Percentiles rank a stretch among this genome's conserved stretches.
Conservation (phyloP, 2,113 vertebrate species). For the Lepus americanus region DNA sequence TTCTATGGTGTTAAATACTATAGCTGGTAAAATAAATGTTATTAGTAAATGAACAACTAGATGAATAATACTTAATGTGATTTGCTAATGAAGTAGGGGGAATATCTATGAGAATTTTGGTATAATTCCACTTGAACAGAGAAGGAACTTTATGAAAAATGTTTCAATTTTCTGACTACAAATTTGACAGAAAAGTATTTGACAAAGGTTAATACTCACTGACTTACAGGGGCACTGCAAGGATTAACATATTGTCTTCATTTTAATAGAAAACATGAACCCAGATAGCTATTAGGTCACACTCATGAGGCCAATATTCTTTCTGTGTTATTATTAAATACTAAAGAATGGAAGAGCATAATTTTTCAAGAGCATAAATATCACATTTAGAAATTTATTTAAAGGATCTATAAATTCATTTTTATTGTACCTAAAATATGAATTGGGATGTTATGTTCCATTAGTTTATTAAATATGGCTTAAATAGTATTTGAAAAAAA, state of each 20-base stretch:
- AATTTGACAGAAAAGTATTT: slow-evolving; percentile 51
- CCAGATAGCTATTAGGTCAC: background rate
- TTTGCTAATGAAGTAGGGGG: background rate
- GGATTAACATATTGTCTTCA: slow-evolving; percentile 8
- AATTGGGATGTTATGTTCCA: slow-evolving; percentile 23
- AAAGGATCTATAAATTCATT: slow-evolving; percentile 20
- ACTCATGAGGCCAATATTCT: background rate
- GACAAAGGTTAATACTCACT: background rate
- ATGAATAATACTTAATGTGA: background rate
- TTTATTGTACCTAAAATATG: slow-evolving; percentile 7
- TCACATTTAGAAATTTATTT: slow-evolving; percentile 42
- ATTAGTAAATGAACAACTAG: slow-evolving; percentile 35
- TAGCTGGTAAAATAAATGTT: slow-evolving; percentile 28
- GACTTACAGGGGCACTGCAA: background rate
- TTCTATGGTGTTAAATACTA: background rate
- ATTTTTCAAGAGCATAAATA: background rate
- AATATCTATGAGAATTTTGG: background rate
- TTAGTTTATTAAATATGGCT: slow-evolving; percentile 8
- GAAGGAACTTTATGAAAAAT: slow-evolving; percentile 30
- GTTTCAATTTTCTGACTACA: slow-evolving; percentile 25
- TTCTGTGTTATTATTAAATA: slow-evolving; percentile 37
- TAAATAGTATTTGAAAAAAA: slow-evolving; percentile 24
- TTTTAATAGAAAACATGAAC: slow-evolving; percentile 10
- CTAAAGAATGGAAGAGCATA: background rate
- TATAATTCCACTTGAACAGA: background rate